Base-by-base conservation (phyloP, 2,797 vertebrate species). In the Anguilla obscura region DNA sequence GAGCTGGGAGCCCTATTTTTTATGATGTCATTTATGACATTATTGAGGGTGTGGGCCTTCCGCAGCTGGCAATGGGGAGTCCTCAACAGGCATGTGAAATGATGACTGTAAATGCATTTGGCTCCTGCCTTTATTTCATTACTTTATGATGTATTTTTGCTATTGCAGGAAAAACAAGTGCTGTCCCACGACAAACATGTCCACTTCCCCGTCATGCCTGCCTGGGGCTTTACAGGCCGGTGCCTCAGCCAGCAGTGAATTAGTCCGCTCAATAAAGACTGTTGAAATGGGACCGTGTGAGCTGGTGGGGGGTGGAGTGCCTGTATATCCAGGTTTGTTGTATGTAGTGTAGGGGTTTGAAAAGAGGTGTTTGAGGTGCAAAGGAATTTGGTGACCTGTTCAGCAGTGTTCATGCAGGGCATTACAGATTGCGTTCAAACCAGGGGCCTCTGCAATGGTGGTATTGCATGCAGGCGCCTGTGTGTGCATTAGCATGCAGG, bases 11-110 rank as follows among this genome's bases (percentile, higher is more conserved):
- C 30, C 24, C 24, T 50, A 27, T 36, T 45, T 21, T 24, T 30
- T 50, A 21, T 80, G 18, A 14, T 69, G 74, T 87, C 52, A 80
- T 56, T 87, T 80, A 6, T 50, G 48, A 56, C 21, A 36, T 86
- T 86, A 71, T 80, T 24, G 27, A 71, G 27, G 74, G 40, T 69
- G 21, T 24, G 5, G 40, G 63, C 30, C 9, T 71, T 18, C n/a
- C 60, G 48, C 48, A 21, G 30, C 58, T 9, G 54, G 56, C 54
- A 85, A 24, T 45, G 16, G 58, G 60, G 50, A 84, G 24, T 27
- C 40, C 21, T 84, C 24, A 52, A 54, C 30, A 54, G 24, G 56
- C 8, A 18, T 45, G 56, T 16, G 18, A 45, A 85, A 85, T 36
- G 14, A 63, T 85, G n/a, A 36, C 30, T 66, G 36, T 40, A 40